phyloP scores from a whole-genome alignment of 1,140 invertebrate genomes.

The Pomacea maculata region DNA sequence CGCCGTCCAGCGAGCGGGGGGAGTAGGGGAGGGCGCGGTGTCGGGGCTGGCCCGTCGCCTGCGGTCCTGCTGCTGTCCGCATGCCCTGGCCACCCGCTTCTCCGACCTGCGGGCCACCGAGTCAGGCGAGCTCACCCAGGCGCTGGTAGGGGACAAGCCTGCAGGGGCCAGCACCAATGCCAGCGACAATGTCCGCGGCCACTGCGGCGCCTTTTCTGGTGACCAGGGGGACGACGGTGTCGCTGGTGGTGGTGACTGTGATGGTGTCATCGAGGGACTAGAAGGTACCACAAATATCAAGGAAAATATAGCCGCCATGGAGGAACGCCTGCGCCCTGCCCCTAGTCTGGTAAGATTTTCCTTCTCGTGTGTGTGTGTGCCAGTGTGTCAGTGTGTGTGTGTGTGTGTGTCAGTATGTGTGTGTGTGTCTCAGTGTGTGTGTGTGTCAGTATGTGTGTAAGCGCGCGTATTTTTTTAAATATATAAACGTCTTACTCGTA shows the following conservation, averaged over 20 bases:
- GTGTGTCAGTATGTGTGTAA: too few species aligned
- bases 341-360: too few species aligned
- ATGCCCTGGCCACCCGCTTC: neutral
- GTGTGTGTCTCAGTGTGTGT: too few species aligned
- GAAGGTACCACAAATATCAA: neutral
- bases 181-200: neutral
- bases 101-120: slow-evolving; percentile 16
- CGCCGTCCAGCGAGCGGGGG: too few species aligned
- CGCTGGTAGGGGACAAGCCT: slow-evolving; percentile 8
- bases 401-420: too few species aligned
- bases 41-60: slow-evolving; percentile 1
- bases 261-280: neutral
- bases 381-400: too few species aligned
- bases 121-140: slow-evolving; percentile 20
- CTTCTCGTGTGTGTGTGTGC: too few species aligned
- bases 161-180: neutral
- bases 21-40: neutral
- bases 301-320: slow-evolving; percentile 6
- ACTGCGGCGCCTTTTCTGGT: neutral
- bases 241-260: neutral
- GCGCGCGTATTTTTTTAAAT: too few species aligned
- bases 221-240: neutral
- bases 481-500: too few species aligned
- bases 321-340: neutral
- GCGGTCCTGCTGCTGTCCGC: slow-evolving; percentile 16